Evolutionary conservation across 1,140 invertebrate genomes (phyloP), one percentile per base, ranked within the genome.

Genomic region (Drosophila arizonae): DNA sequence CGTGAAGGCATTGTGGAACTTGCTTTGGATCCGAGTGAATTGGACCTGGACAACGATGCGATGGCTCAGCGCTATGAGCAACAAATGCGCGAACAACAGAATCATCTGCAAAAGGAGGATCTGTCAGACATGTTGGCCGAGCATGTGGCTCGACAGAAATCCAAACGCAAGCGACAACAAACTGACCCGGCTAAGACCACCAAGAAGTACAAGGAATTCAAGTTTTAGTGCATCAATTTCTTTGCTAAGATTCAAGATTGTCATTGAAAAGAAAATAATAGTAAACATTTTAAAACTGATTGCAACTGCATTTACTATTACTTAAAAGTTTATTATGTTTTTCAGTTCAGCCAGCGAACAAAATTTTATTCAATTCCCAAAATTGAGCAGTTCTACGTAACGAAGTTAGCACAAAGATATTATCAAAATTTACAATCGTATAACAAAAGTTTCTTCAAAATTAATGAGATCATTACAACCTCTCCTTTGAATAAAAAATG

Each of bases 151-250:
- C 95, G 98, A 79, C 97, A 99, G 92, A 98, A 97, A 94, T 96
- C 96, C 90, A 98, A 99, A 93, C 94, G 98, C 73, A 98, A 98
- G 90, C 93, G 96, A 48, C 97, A 98, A 85, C 97, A 98, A 92
- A 96, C 95, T 60, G 97, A 97, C 89, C 95, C 95, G 9, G 98
- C 98, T 92, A 95, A 95, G 8, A 98, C 98, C 92, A 95, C 96
- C 84, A 99, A 99, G 93, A 99, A 99, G 93, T 98, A 99, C 93
- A 99, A 99, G 92, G 98, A 99, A 91, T 99, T 99, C 93, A 99
- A 99, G 92, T 99, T 99, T 94, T 99, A 90, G 65, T 66, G 11
- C 6, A 45, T 36, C 41, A 67, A 67, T 4, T 39, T 52, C 61
- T 66, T 64, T 69, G 61, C 51, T 64, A 68, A 57, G 48, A 21